Conservation (phyloP, 2,888 invertebrate species). For the Clistopyga incitator region DNA sequence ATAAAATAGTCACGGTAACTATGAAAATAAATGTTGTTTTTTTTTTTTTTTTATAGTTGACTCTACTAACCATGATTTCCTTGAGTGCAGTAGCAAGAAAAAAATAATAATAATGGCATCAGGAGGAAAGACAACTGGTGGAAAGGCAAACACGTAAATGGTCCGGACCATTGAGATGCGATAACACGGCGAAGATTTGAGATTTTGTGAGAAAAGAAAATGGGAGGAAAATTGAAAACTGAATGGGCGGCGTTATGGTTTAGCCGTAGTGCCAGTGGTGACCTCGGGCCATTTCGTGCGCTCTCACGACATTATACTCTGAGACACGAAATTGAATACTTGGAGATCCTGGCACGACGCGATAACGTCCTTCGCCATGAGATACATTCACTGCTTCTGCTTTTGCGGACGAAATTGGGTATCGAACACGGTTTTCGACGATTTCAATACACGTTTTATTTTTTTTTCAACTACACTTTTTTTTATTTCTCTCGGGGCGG, state of each 20-base stretch:
- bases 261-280: background rate
- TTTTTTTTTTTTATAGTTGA: too few relatives aligned
- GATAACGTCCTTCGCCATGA: slow-evolving; percentile 29
- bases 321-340: slow-evolving; percentile 40
- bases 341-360: slow-evolving; percentile 9
- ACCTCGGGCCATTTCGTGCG: background rate
- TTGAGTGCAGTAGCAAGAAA: background rate
- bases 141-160: background rate
- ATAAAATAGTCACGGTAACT: too few relatives aligned
- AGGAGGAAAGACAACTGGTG: background rate
- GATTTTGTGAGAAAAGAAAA: slow-evolving; percentile 7
- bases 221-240: slow-evolving; percentile 6
- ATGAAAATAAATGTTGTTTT: too few relatives aligned
- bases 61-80: too few relatives aligned
- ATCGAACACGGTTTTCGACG: slow-evolving; percentile 29
- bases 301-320: slow-evolving; percentile 2
- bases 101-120: background rate
- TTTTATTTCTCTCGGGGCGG: background rate
- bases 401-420: slow-evolving; percentile 22
- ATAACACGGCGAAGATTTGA: background rate
- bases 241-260: slow-evolving; percentile 2
- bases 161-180: slow-evolving; percentile 1
- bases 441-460: slow-evolving; percentile 41
- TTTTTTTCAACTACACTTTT: slow-evolving; percentile 33
- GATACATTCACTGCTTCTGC: slow-evolving; percentile 32